Conservation (phyloP, 2,888 invertebrate genomes). For the Celastrina argiolus region DNA sequence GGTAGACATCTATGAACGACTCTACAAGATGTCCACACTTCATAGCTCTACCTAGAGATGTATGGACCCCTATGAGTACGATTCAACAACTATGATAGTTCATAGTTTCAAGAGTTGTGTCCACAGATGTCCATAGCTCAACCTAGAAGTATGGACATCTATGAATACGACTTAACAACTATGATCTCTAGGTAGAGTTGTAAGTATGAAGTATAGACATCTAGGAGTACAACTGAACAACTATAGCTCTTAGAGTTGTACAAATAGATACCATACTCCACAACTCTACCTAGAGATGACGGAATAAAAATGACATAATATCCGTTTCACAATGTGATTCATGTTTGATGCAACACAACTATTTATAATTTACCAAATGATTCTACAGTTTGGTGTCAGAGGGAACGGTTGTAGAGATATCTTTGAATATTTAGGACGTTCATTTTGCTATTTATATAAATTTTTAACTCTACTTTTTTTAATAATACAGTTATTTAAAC, state of each 20-base stretch:
- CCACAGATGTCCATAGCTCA: not conserved
- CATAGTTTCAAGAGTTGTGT: no score
- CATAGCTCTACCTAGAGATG: no score
- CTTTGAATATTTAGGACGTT: not conserved
- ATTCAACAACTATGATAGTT: no score
- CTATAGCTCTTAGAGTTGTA: no score
- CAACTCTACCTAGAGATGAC: not conserved
- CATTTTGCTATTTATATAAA: not conserved
- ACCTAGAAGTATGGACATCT: no score
- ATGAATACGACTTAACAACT: no score
- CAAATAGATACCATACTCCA: not conserved
- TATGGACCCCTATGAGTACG: no score
- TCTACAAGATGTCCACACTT: no score
- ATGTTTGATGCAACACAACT: not conserved
- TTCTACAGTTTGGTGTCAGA: not conserved
- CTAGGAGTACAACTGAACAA: no score
- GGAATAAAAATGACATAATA: conserved; percentile 14
- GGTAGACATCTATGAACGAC: no score
- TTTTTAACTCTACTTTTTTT: not conserved
- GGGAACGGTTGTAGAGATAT: not conserved
- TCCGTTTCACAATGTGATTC: conserved; percentile 11
- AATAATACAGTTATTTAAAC: not conserved
- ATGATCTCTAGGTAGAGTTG: no score
- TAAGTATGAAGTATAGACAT: no score
- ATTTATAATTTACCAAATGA: not conserved